Conservation (phyloP, 1,140 invertebrate genomes). For the Copidosoma floridanum region DNA sequence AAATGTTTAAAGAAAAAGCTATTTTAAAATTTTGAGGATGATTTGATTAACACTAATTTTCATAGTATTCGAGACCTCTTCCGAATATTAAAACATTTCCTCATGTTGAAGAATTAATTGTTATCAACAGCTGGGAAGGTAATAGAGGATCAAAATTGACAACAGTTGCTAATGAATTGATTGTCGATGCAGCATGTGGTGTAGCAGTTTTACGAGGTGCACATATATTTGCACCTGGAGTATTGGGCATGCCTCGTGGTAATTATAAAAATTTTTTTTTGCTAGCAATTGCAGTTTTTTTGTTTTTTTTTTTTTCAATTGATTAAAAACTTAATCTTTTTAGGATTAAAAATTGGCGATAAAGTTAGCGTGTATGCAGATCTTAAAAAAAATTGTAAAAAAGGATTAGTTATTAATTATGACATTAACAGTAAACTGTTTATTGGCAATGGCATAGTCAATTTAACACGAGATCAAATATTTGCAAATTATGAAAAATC, state of each 20-base stretch:
- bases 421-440: slow-evolving; percentile 63
- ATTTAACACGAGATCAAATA: slow-evolving; percentile 67
- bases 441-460: slow-evolving; percentile 73
- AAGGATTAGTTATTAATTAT: slow-evolving; percentile 66
- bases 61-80: slow-evolving; percentile 24
- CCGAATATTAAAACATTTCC: slow-evolving; percentile 46
- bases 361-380: slow-evolving; percentile 76
- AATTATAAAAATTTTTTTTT: slow-evolving; percentile 25
- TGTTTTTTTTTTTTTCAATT: slow-evolving; percentile 3
- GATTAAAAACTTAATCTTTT: neutral
- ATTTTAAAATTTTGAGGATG: slow-evolving; percentile 14
- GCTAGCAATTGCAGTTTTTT: neutral
- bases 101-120: slow-evolving; percentile 58
- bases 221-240: slow-evolving; percentile 80
- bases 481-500: slow-evolving; percentile 60
- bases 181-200: slow-evolving; percentile 77
- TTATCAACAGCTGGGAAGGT: slow-evolving; percentile 53
- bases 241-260: slow-evolving; percentile 72
- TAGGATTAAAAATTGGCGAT: slow-evolving; percentile 63
- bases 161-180: slow-evolving; percentile 61
- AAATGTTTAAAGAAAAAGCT: slow-evolving; percentile 9
- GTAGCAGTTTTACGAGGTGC: slow-evolving; percentile 80
- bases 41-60: too few species aligned
- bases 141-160: slow-evolving; percentile 33
- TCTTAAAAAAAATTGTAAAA: slow-evolving; percentile 68